These are phyloP conservation scores for Eublepharis macularius DNA, from an alignment of 2,113 vertebrate species.

Conservation along the genomic window DNA sequence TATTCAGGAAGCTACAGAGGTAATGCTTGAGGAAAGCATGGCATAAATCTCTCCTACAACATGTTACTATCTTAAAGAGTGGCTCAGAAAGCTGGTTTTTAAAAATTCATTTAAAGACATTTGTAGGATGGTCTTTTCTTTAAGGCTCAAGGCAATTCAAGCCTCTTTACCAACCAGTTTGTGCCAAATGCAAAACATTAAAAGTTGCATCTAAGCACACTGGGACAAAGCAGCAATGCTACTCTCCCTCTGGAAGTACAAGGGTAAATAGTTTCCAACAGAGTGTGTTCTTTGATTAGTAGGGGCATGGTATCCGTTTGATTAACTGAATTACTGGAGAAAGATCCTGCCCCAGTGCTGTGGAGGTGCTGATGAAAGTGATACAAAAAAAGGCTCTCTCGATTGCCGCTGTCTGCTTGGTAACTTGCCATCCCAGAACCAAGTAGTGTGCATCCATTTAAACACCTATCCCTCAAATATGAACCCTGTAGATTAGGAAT, in stretches of 20 bases:
- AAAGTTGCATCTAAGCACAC: background rate
- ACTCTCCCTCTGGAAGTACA: background rate
- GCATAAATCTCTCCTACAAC: too few relatives aligned
- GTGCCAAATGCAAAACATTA: background rate
- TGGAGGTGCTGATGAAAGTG: background rate
- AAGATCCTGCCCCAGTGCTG: background rate
- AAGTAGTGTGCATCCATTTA: conserved; percentile 45
- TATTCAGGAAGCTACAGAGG: background rate
- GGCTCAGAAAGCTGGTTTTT: too few relatives aligned
- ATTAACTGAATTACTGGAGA: background rate
- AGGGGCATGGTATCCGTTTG: background rate
- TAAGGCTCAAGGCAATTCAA: background rate
- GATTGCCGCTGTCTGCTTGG: background rate
- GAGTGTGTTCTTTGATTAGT: background rate
- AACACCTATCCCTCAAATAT: background rate
- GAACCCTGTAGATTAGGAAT: background rate
- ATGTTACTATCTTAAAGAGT: too few relatives aligned
- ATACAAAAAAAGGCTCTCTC: background rate
- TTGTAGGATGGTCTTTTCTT: too few relatives aligned
- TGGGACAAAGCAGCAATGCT: background rate
- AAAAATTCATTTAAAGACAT: too few relatives aligned
- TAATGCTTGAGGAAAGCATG: too few relatives aligned
- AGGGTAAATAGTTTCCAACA: background rate
- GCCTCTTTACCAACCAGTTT: background rate
- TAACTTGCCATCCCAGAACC: background rate